A percentile compares a stretch with the other conserved stretches of the same genome.
phyloP scores from a whole-genome alignment of 2,797 vertebrate species.

The Smutsia temminckii region DNA sequence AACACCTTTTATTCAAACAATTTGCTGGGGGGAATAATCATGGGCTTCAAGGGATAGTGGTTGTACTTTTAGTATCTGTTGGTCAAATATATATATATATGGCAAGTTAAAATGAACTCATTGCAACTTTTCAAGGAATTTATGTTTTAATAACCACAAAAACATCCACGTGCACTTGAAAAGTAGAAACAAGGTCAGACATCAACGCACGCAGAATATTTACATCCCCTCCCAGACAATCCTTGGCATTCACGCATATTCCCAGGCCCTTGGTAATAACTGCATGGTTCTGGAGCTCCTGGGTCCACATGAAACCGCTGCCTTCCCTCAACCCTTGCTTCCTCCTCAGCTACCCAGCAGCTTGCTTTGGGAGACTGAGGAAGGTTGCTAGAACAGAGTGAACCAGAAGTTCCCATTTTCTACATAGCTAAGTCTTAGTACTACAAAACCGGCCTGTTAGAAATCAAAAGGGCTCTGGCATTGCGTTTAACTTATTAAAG shows the following conservation, averaged over 20 bases:
- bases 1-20: not conserved
- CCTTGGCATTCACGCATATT: not conserved
- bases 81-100: not conserved
- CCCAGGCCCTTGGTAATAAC: not conserved
- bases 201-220: not conserved
- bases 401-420: not conserved
- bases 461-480: not conserved
- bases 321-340: not conserved
- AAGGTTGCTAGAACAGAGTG: not conserved
- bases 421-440: not conserved
- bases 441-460: not conserved
- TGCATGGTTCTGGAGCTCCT: rapidly evolving
- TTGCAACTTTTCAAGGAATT: not conserved
- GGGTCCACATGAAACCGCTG: not conserved
- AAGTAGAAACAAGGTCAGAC: not conserved
- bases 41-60: not conserved
- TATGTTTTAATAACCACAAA: not conserved
- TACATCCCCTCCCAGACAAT: not conserved
- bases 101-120: not conserved
- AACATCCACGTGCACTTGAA: not conserved
- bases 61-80: not conserved
- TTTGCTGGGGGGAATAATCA: not conserved
- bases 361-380: not conserved
- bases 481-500: not conserved
- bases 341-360: not conserved